A percentile compares a stretch with the other conserved stretches of the same genome.
phyloP scores from a whole-genome alignment of 1,140 invertebrate species.

The Caenorhabditis inopinata region DNA sequence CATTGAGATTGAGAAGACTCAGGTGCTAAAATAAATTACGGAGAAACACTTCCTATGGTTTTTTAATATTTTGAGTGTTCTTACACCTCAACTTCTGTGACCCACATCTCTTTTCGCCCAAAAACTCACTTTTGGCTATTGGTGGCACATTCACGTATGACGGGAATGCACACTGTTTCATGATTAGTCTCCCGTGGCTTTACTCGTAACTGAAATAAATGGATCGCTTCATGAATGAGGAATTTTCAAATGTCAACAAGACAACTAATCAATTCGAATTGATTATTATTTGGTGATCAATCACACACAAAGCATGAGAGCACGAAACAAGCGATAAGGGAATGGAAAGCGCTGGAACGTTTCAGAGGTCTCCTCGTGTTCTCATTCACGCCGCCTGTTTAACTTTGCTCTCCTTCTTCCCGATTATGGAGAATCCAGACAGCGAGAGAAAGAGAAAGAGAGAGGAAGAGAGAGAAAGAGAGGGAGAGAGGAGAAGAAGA shows the following conservation, averaged over 20 bases:
- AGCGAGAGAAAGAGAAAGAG: neutral
- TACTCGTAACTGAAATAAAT: slow-evolving; percentile 6
- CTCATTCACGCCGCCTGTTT: neutral
- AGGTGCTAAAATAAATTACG: no score
- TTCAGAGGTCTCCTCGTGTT: slow-evolving; percentile 4
- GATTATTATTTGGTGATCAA: no score
- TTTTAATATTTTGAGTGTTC: no score
- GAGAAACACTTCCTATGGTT: no score
- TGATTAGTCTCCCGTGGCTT: neutral
- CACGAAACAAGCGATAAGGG: neutral
- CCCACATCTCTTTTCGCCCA: no score
- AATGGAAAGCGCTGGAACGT: slow-evolving; percentile 18
- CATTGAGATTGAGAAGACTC: no score
- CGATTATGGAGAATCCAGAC: neutral
- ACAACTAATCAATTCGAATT: no score
- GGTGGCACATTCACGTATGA: neutral
- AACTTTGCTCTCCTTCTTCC: neutral
- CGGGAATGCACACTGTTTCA: neutral
- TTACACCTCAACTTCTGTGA: no score
- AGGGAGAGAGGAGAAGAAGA: neutral
- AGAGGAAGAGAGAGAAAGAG: neutral
- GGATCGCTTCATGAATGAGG: no score
- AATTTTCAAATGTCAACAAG: no score
- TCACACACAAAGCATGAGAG: neutral
- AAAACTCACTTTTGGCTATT: slow-evolving; percentile 10